phyloP scores from a whole-genome alignment of 2,113 vertebrate genomes.

The Urocolius indicus region DNA sequence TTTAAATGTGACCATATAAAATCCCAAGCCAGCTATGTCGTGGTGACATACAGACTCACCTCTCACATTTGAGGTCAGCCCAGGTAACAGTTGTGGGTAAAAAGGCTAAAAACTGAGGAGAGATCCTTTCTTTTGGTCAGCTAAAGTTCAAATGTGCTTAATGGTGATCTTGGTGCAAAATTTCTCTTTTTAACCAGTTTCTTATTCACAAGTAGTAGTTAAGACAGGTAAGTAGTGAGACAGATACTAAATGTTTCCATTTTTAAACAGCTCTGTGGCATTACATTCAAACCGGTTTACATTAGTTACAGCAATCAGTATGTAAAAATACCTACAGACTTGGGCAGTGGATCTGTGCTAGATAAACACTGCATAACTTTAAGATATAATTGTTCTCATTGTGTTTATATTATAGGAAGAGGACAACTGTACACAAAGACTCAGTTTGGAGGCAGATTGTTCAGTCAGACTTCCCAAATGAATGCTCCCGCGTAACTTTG shows the following conservation, averaged over 20 bases:
- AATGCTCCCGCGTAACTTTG: neutral
- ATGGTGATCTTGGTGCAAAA: neutral
- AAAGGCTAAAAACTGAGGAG: neutral
- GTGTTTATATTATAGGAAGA: constrained; percentile 11
- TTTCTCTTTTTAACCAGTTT: neutral
- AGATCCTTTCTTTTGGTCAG: neutral
- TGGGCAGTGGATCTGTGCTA: neutral
- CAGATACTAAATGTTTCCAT: neutral
- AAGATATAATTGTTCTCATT: neutral
- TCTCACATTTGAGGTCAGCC: neutral
- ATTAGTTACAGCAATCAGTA: neutral
- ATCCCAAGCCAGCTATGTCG: neutral
- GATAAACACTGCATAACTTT: neutral
- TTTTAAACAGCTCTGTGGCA: neutral
- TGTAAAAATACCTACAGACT: neutral
- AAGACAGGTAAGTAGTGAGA: neutral
- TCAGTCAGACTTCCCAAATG: neutral
- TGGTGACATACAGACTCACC: accelerated
- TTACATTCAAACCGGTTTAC: neutral
- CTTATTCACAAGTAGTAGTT: neutral
- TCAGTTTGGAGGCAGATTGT: constrained; percentile 9
- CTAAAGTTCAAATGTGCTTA: neutral
- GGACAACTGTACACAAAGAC: neutral
- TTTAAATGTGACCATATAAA: neutral
- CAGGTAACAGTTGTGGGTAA: neutral